Evolutionary conservation across 1,140 invertebrate species (phyloP).

Genomic region (Panulirus ornatus): DNA sequence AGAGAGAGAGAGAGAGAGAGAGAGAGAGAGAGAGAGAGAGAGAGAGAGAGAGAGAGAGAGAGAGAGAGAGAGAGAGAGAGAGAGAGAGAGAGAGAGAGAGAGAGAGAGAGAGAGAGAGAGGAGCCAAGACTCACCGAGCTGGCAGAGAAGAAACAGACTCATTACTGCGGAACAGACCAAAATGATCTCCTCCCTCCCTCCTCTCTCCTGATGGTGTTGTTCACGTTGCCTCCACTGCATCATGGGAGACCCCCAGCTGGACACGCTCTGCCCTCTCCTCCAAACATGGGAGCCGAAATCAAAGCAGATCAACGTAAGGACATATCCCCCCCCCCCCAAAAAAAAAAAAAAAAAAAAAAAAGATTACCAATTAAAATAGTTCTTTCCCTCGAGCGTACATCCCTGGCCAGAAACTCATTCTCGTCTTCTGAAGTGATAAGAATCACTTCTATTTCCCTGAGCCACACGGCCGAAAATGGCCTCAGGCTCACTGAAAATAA

Average conservation of each 20-base stretch:
- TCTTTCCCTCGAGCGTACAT: slow-evolving; percentile 23
- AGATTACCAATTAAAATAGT: slow-evolving; percentile 37
- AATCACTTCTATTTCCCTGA: not conserved
- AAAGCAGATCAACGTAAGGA: not conserved
- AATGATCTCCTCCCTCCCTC: slow-evolving; percentile 1
- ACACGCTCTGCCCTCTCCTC: too few species aligned
- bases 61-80: not conserved
- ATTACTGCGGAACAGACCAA: slow-evolving; percentile 30
- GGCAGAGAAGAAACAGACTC: slow-evolving; percentile 46
- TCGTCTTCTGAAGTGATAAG: not conserved
- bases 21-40: slow-evolving; percentile 4
- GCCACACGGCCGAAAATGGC: slow-evolving; percentile 14
- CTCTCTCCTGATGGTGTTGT: not conserved
- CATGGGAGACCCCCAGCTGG: too few species aligned
- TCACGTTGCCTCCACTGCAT: not conserved
- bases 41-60: slow-evolving; percentile 8
- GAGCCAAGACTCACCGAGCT: not conserved
- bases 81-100: not conserved
- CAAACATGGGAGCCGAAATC: not conserved
- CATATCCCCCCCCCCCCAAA: too few species aligned
- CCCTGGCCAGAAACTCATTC: not conserved
- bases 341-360: not conserved
- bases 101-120: slow-evolving; percentile 21
- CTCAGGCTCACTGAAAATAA: not conserved
- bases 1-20: slow-evolving; percentile 11